These are phyloP conservation scores for Phanerotoma sp. DNA, from an alignment of 2,888 invertebrate genomes.

Conservation along the genomic window DNA sequence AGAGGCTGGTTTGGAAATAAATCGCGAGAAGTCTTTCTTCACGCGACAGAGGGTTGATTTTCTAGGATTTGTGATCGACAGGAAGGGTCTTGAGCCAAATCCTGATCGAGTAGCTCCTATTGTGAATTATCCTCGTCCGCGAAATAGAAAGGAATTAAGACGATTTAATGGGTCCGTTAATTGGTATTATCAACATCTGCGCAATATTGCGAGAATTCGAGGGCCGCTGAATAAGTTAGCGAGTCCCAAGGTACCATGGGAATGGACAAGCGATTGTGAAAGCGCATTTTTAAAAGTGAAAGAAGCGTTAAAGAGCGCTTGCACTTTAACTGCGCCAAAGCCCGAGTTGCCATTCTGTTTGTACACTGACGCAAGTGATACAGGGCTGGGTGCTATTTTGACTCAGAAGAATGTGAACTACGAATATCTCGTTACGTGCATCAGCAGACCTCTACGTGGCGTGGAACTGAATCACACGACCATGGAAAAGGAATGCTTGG, in stretches of 20 bases:
- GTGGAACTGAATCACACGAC: slow-evolving; percentile 25
- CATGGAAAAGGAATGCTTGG: slow-evolving; percentile 24
- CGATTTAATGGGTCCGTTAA: neutral
- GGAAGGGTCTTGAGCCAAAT: slow-evolving; percentile 27
- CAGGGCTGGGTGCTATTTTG: neutral
- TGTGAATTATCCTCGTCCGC: neutral
- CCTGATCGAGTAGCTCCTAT: neutral
- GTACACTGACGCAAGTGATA: slow-evolving; percentile 2
- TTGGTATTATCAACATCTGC: slow-evolving; percentile 4
- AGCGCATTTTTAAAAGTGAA: neutral
- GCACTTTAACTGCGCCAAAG: neutral
- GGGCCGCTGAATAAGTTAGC: neutral
- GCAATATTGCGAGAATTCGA: neutral
- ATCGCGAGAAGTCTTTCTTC: neutral
- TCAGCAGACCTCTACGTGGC: slow-evolving; percentile 19
- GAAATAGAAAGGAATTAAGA: neutral
- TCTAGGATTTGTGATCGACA: neutral
- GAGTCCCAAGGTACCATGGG: neutral
- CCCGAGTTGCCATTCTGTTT: neutral
- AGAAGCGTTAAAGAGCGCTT: neutral
- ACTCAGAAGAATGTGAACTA: neutral
- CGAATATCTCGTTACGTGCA: neutral
- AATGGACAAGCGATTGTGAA: neutral
- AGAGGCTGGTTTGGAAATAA: slow-evolving; percentile 18
- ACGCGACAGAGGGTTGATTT: neutral